Evolutionary conservation across 2,797 vertebrate genomes (phyloP), one percentile per base, ranked within the genome.

Genomic region (Sciurus carolinensis): DNA sequence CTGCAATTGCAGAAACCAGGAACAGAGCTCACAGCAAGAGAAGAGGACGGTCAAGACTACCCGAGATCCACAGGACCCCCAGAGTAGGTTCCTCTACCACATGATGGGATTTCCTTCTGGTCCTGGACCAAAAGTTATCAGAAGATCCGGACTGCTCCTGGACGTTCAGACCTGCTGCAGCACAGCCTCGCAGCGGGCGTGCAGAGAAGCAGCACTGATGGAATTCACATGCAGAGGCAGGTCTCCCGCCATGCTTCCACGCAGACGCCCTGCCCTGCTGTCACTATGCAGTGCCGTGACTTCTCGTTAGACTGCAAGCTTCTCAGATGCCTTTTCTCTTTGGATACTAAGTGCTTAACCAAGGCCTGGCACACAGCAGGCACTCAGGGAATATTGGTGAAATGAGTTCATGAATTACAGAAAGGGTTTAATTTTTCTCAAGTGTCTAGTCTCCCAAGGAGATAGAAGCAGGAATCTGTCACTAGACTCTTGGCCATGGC

Each of bases 21-120:
- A 50, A 47, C 30, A 57, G 52, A 87, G 10, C 1, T 54, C 24
- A 4, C 6, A 6, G 57, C 33, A 33, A 50, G 28, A 5, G 17
- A 75, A 6, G 18, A 17, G 10, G 26, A 24, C 17, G 39, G 8
- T 1, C 13, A 1, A 39, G 24, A 52, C 2, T 14, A 11, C 1
- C 9, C 12, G 17, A 26, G 30, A 67, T 5, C 44, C 62, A 30
- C 7, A 20, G 39, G 18, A 5, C 80, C 2, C 0, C 24, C 8
- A 0, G 0, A 20, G 4, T 6, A 13, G 18, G 15, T n/a, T 84
- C 47, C 7, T 79, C 52, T 9, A 18, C 14, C 3, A 62, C 14
- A n/a, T 26, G 24, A 1, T 77, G 12, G 8, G 9, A 13, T 42
- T 76, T 66, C 90, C 18, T 28, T 36, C 39, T 28, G 20, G 39